A percentile compares a stretch with the other conserved stretches of the same genome.
Conservation (phyloP, 2,888 invertebrate species). For the Peribatodes rhomboidaria region DNA sequence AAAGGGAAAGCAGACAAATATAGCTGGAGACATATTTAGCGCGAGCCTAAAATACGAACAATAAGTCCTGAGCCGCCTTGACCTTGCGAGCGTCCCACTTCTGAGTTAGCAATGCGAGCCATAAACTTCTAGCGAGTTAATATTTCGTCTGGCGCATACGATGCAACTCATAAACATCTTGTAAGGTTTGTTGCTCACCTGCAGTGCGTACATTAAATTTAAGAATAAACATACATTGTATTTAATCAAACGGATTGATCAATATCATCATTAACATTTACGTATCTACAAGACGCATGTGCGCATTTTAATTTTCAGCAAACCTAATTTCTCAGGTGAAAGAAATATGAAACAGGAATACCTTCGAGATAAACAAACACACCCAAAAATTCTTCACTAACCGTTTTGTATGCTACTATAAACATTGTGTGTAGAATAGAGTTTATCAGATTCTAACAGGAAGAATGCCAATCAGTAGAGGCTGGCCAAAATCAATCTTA, state of each 20-base stretch:
- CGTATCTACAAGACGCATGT: neutral
- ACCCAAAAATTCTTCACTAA: no score
- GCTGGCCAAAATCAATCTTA: no score
- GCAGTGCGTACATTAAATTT: neutral
- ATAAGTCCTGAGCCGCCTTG: slow-evolving; percentile 49
- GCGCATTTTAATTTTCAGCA: neutral
- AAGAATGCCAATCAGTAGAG: no score
- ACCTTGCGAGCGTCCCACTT: slow-evolving; percentile 52
- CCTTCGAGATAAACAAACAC: no score
- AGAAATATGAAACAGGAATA: no score
- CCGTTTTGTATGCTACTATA: no score
- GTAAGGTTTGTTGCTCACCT: slow-evolving; percentile 6
- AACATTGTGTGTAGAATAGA: no score
- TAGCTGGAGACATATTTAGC: slow-evolving; percentile 27
- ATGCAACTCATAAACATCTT: slow-evolving; percentile 2
- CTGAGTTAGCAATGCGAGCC: slow-evolving; percentile 19
- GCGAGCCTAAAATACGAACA: slow-evolving; percentile 40
- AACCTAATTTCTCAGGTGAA: no score
- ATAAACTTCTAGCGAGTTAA: slow-evolving; percentile 20
- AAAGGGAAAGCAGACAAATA: slow-evolving; percentile 32
- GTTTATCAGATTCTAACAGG: no score
- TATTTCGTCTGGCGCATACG: slow-evolving; percentile 1
- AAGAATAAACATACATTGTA: neutral
- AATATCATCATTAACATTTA: neutral
- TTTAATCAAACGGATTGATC: neutral